These are phyloP conservation scores for Sitta carolinensis DNA, from an alignment of 2,797 vertebrate genomes.

Conservation along the genomic window DNA sequence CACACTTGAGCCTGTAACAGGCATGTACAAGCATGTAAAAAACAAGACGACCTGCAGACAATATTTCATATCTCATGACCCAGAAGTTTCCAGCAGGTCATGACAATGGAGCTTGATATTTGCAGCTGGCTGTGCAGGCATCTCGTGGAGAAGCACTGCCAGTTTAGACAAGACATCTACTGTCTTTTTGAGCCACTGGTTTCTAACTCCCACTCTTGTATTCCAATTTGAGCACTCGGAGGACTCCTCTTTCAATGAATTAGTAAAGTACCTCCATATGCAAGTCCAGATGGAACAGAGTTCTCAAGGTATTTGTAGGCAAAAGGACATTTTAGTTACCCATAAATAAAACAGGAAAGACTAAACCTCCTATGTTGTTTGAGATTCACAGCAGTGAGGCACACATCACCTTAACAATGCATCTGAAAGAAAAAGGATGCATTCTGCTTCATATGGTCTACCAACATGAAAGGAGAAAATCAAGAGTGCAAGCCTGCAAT, in stretches of 20 bases:
- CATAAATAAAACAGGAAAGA: slow-evolving; percentile 10
- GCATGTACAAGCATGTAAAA: not conserved
- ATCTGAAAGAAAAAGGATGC: not conserved
- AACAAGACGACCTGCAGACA: not conserved
- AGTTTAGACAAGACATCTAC: not conserved
- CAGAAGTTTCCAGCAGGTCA: not conserved
- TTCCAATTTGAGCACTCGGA: not conserved
- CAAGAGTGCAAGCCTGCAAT: not conserved
- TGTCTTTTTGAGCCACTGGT: not conserved
- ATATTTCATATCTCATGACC: not conserved
- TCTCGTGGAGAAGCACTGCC: not conserved
- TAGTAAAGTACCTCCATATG: not conserved
- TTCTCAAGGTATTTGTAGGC: not conserved
- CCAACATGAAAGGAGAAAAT: not conserved
- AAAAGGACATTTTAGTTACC: not conserved
- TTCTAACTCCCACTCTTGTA: not conserved
- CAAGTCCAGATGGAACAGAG: not conserved
- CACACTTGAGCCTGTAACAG: not conserved
- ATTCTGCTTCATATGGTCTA: not conserved
- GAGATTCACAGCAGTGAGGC: not conserved
- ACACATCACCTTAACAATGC: not conserved
- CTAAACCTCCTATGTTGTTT: not conserved
- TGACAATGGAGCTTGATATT: not conserved
- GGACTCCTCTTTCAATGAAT: not conserved
- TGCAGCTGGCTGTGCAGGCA: not conserved